phyloP scores from a whole-genome alignment of 2,797 vertebrate species.

The Scomberomorus guttatus region DNA sequence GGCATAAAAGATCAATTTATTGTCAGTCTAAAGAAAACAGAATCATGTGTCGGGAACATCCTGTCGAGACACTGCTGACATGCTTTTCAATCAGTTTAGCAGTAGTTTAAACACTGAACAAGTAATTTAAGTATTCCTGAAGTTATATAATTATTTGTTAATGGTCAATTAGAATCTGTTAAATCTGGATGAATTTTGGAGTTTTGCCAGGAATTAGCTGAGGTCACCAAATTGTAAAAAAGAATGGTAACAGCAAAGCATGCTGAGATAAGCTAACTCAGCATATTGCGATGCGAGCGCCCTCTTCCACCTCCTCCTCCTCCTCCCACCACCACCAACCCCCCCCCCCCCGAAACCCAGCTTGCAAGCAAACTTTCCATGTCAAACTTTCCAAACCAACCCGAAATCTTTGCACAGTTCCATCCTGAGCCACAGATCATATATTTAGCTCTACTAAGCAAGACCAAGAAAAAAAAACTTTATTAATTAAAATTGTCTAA shows the following conservation, averaged over 20 bases:
- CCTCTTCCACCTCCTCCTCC: not conserved
- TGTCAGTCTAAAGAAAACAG: too few species aligned
- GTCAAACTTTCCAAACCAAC: conserved; percentile 40
- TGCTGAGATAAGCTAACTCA: too few species aligned
- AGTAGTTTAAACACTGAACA: not conserved
- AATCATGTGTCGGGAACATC: too few species aligned
- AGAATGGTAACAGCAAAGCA: not conserved
- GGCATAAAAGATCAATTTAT: too few species aligned
- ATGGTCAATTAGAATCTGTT: not conserved
- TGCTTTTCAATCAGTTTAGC: too few species aligned
- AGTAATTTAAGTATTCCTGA: not conserved
- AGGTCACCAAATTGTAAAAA: too few species aligned
- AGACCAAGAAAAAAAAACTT: not conserved
- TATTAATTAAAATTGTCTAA: not conserved
- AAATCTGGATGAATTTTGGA: not conserved
- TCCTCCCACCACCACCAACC: not conserved
- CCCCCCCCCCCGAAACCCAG: not conserved
- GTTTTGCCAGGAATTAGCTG: too few species aligned
- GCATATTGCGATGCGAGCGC: too few species aligned
- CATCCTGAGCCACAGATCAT: not conserved
- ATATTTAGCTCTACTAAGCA: not conserved
- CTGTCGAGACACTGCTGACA: too few species aligned
- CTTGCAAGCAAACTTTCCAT: conserved; percentile 27
- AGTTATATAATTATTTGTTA: not conserved
- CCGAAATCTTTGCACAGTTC: not conserved